Base-by-base conservation (phyloP, 2,113 vertebrate genomes). In the Osmerus mordax region DNA sequence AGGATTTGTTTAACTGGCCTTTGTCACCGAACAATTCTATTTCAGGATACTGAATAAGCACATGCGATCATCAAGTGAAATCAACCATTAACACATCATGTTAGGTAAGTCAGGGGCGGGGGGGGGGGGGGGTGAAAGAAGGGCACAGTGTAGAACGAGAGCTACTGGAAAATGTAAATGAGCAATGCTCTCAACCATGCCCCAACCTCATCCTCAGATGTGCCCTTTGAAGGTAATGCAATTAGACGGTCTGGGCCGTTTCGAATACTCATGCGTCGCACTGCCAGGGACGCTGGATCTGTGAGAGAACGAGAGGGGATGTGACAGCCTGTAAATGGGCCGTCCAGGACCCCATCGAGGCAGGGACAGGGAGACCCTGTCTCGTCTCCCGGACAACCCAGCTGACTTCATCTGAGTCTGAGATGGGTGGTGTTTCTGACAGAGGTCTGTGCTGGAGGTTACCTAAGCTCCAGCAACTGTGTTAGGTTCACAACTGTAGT, bases 161-260 rank as follows among this genome's bases (percentile, higher is more conserved):
- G 64, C 19, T 36, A 23, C 32, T 41, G 36, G 11, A 51, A 41
- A 55, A 56, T 70, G 63, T 75, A 72, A 70, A 74, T 74, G 59
- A 60, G 36, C 72, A 63, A 72, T 65, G 72, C 74, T 32, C 36
- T 69, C 65, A 73, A 69, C 76, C 73, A 65, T 66, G 65, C 61
- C 54, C 23, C 67, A 77, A 79, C 65, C 72, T 79, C 65, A 64
- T 73, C 67, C 64, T 83, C 78, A 77, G 75, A 72, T 25, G 63
- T 83, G 69, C 72, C 67, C 56, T 79, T 75, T 79, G 78, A 73
- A 72, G 66, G 69, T 79, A 79, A 79, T 79, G 71, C 71, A 69
- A 59, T 83, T 76, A 72, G 74, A 77, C 63, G 63, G 72, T 70
- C 36, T 19, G 74, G 72, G 69, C 74, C 78, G 72, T 83, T 77